A percentile compares a stretch with the other conserved stretches of the same genome.
Evolutionary conservation across 2,888 invertebrate species (phyloP).

Genomic region (Aplocera efformata): DNA sequence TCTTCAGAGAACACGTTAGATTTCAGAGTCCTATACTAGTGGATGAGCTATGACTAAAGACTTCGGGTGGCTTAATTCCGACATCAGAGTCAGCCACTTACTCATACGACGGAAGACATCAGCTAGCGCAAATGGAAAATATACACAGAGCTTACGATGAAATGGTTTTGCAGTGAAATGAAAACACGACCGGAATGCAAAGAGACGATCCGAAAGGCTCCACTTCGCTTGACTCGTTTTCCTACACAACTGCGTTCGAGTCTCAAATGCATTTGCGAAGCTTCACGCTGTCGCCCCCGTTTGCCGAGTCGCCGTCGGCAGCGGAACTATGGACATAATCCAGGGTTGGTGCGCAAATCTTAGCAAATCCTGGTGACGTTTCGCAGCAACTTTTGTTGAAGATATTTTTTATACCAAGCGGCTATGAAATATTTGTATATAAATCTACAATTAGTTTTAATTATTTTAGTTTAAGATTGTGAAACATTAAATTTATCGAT

Average conservation of each 20-base stretch:
- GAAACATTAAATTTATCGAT: too few species aligned
- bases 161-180: conserved; percentile 9
- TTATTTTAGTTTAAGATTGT: too few species aligned
- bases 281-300: conserved; percentile 35
- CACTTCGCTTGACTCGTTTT: conserved; percentile 31
- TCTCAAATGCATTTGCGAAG: conserved; percentile 50
- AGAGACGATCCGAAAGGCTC: conserved; percentile 13
- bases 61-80: too few species aligned
- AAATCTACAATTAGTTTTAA: too few species aligned
- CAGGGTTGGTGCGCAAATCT: conserved; percentile 20
- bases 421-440: too few species aligned
- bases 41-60: too few species aligned
- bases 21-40: too few species aligned
- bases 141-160: background rate
- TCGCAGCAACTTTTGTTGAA: background rate
- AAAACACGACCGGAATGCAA: conserved; percentile 7
- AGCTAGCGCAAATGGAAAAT: too few species aligned
- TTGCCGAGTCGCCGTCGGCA: conserved; percentile 21
- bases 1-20: too few species aligned
- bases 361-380: conserved; percentile 23
- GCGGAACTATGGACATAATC: conserved; percentile 28
- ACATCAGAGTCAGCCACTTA: too few species aligned
- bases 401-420: too few species aligned
- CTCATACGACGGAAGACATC: too few species aligned
- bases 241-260: conserved; percentile 38